Evolutionary conservation across 2,113 vertebrate species (phyloP).

Genomic region (human (Homo sapiens)): GRCh38 chr7:89688501-89689000

Average conservation of each 20-base stretch:
- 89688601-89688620: constrained; percentile 9
- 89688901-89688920: not conserved
- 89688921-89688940: constrained; percentile 57
- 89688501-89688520: not conserved
- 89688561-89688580: not conserved
- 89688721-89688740: not conserved
- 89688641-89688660: not conserved
- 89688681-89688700: not conserved
- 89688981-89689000: constrained; percentile 51
- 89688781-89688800: not conserved
- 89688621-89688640: not conserved
- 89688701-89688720: not conserved
- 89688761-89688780: not conserved
- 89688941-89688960: constrained; percentile 57
- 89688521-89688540: constrained; percentile 9
- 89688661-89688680: not conserved
- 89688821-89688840: not conserved
- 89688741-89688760: not conserved
- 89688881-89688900: not conserved
- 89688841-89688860: not conserved
- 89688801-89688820: not conserved
- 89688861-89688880: not conserved
- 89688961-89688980: constrained; percentile 71
- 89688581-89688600: not conserved
- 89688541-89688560: not conserved